These are phyloP conservation scores for Hetaerina titia DNA, from an alignment of 2,888 invertebrate species.

Conservation along the genomic window DNA sequence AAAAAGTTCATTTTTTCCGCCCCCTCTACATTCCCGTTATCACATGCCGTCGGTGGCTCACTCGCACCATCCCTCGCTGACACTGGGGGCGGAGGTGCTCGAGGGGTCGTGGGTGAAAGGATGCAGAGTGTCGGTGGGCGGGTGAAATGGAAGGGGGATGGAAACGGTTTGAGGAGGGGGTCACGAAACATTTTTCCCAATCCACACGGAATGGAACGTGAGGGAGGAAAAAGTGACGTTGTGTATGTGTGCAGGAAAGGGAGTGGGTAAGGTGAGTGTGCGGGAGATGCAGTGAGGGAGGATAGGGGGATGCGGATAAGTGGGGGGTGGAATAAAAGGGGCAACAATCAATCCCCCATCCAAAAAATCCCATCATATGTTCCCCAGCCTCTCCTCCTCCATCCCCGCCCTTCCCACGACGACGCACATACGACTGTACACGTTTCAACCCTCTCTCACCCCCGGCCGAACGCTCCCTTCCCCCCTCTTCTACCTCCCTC, in stretches of 20 bases:
- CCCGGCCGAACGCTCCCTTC: too few species aligned
- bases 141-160: neutral
- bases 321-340: neutral
- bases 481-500: too few species aligned
- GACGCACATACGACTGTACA: too few species aligned
- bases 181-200: neutral
- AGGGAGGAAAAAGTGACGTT: too few species aligned
- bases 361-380: neutral
- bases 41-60: neutral
- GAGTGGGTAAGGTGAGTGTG: neutral
- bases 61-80: neutral
- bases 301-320: neutral
- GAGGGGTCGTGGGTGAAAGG: neutral
- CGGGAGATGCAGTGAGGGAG: too few species aligned
- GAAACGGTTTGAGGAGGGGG: neutral
- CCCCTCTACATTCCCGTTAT: neutral
- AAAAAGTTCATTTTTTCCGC: neutral
- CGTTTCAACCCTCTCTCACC: too few species aligned
- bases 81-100: neutral
- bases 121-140: neutral
- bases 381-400: neutral
- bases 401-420: too few species aligned
- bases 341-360: slow-evolving; percentile 10
- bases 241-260: too few species aligned
- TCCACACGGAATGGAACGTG: neutral